These are phyloP conservation scores for Tiphia femorata DNA, from an alignment of 2,888 invertebrate genomes.

Conservation along the genomic window DNA sequence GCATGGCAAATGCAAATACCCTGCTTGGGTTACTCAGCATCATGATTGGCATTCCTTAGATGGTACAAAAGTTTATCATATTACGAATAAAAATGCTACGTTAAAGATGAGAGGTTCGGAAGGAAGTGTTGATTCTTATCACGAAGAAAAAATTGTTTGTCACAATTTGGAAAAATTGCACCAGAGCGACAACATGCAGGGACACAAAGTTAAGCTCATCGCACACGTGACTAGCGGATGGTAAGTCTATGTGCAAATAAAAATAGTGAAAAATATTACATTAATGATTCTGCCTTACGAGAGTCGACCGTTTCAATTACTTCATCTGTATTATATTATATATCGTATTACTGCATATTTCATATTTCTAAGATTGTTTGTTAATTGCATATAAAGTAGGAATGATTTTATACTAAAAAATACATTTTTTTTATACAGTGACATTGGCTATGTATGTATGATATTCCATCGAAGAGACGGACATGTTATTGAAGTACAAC, in stretches of 20 bases:
- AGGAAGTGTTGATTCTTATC: conserved; percentile 58
- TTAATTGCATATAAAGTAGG: neutral
- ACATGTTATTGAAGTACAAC: conserved; percentile 81
- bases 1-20: conserved; percentile 83
- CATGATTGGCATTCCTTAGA: conserved; percentile 86
- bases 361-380: neutral
- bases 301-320: too few relatives aligned
- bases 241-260: conserved; percentile 69
- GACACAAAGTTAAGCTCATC: conserved; percentile 75
- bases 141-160: conserved; percentile 65
- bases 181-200: conserved; percentile 56
- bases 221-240: conserved; percentile 85
- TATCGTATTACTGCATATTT: neutral
- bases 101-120: conserved; percentile 72
- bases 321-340: neutral
- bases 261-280: too few relatives aligned
- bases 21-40: conserved; percentile 82
- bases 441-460: conserved; percentile 85
- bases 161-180: conserved; percentile 60
- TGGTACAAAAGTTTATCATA: conserved; percentile 79
- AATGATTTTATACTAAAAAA: neutral
- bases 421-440: conserved; percentile 73
- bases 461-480: conserved; percentile 79
- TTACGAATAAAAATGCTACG: conserved; percentile 81
- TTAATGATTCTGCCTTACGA: too few relatives aligned